Conservation (phyloP, 2,888 invertebrate genomes). For the Bhutanitis thaidina region DNA sequence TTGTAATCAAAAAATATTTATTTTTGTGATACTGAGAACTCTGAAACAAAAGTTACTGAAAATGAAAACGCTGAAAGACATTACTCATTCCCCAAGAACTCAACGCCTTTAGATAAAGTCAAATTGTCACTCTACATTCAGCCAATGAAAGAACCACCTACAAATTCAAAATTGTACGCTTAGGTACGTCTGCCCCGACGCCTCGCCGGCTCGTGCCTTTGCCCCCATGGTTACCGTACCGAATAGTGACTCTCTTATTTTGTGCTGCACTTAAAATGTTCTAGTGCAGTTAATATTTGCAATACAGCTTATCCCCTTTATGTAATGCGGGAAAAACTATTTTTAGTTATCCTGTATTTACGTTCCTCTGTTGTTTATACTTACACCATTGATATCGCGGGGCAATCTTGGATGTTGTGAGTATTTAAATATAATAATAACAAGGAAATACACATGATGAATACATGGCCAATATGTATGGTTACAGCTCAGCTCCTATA, state of each 20-base stretch:
- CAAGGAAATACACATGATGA: too few species aligned
- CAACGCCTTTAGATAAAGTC: neutral
- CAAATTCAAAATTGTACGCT: constrained; percentile 34
- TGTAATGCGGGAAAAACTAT: constrained; percentile 27
- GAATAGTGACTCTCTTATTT: constrained; percentile 15
- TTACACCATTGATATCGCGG: neutral
- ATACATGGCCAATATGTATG: too few species aligned
- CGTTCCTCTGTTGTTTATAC: too few species aligned
- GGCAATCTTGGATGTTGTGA: too few species aligned
- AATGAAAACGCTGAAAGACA: too few species aligned
- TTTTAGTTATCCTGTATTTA: constrained; percentile 23
- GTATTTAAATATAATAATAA: too few species aligned
- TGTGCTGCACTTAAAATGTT: constrained; percentile 14
- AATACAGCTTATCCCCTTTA: constrained; percentile 25
- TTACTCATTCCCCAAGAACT: neutral
- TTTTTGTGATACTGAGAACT: too few species aligned
- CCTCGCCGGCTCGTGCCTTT: constrained; percentile 22
- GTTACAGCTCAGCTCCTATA: too few species aligned
- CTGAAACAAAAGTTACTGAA: too few species aligned
- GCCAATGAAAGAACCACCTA: neutral
- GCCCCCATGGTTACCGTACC: constrained; percentile 36
- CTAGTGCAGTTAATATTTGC: constrained; percentile 20
- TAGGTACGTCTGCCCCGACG: constrained; percentile 38
- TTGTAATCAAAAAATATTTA: too few species aligned
- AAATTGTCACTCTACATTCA: neutral